Evolutionary conservation across 1,140 invertebrate genomes (phyloP).

Genomic region (Zaprionus vittiger): DNA sequence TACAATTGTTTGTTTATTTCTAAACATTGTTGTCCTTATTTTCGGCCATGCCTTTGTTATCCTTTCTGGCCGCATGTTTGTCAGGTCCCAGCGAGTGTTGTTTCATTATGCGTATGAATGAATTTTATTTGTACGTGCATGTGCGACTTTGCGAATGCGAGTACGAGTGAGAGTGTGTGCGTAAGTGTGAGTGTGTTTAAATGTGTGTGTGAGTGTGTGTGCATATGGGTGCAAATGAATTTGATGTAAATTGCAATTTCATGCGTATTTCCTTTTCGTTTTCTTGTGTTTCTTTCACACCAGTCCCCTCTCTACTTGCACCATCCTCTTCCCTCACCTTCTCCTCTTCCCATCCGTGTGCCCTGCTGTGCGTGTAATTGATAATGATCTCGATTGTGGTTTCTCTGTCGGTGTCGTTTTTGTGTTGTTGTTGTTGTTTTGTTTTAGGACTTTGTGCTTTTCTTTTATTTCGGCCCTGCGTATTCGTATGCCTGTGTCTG

Average conservation of each 20-base stretch:
- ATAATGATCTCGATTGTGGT: conserved; percentile 82
- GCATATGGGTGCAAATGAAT: conserved; percentile 79
- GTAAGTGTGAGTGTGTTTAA: conserved; percentile 17
- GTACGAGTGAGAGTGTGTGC: conserved; percentile 26
- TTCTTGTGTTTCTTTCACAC: conserved; percentile 30
- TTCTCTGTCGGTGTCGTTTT: conserved; percentile 46
- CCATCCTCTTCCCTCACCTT: background rate
- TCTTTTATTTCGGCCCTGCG: conserved; percentile 47
- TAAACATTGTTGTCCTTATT: conserved; percentile 80
- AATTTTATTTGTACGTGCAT: conserved; percentile 71
- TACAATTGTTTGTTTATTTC: conserved; percentile 81
- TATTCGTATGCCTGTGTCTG: conserved; percentile 42
- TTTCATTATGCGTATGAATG: conserved; percentile 82
- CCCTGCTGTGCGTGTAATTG: conserved; percentile 81
- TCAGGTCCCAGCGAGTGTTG: conserved; percentile 50
- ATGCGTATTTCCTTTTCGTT: conserved; percentile 78
- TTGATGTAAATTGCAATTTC: conserved; percentile 83
- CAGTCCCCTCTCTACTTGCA: background rate
- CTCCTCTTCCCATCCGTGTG: conserved; percentile 23
- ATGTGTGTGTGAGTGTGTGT: conserved; percentile 42
- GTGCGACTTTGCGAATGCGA: conserved; percentile 25
- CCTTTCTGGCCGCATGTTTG: conserved; percentile 53
- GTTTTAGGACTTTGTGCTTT: conserved; percentile 52
- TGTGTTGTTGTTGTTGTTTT: conserved; percentile 31
- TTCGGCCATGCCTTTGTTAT: conserved; percentile 68